These are phyloP conservation scores for Myotis lucifugus DNA, from an alignment of 2,113 vertebrate genomes.

Conservation along the genomic window DNA sequence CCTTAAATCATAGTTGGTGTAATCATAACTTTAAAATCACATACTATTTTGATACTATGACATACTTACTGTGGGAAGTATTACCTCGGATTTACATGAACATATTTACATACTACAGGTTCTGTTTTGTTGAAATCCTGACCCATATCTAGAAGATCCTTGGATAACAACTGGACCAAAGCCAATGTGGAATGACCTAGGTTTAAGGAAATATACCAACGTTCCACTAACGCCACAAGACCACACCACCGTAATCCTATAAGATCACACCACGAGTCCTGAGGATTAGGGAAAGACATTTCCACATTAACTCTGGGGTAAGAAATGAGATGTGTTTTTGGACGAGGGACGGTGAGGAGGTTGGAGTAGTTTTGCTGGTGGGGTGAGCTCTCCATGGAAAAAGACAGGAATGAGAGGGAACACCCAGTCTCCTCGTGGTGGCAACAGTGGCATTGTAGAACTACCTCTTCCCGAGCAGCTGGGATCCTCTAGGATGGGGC, in stretches of 20 bases:
- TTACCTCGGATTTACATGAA: conserved; percentile 25
- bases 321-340: not conserved
- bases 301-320: not conserved
- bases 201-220: not conserved
- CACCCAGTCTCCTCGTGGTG: not conserved
- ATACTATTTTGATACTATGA: not conserved
- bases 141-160: not conserved
- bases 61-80: not conserved
- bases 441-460: not conserved
- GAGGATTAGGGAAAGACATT: not conserved
- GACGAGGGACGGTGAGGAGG: not conserved
- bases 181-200: not conserved
- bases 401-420: not conserved
- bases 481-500: no score
- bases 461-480: not conserved
- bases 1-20: not conserved
- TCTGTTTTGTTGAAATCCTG: not conserved
- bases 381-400: not conserved
- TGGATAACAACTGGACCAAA: not conserved
- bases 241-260: not conserved
- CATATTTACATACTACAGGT: not conserved
- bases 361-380: not conserved
- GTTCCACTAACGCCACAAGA: not conserved
- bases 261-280: not conserved
- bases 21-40: not conserved